These are phyloP conservation scores for Druon quercuslanigerum DNA, from an alignment of 1,140 invertebrate species.

Conservation along the genomic window DNA sequence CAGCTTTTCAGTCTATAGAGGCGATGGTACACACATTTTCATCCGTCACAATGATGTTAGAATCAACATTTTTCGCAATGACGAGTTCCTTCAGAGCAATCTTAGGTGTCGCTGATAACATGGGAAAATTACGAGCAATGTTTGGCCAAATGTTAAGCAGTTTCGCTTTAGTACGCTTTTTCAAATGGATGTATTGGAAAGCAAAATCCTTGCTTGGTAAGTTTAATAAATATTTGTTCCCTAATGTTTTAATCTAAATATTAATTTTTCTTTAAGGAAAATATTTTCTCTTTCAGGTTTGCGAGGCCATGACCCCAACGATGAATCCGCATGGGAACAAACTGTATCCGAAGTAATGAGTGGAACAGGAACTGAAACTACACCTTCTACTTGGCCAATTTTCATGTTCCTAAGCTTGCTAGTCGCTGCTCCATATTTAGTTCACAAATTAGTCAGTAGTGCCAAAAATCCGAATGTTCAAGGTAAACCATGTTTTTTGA, in stretches of 20 bases:
- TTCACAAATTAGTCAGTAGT: constrained; percentile 87
- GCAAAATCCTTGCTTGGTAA: constrained; percentile 82
- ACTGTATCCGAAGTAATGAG: constrained; percentile 62
- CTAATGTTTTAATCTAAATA: constrained; percentile 34
- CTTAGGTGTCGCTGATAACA: constrained; percentile 95
- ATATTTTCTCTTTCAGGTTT: constrained; percentile 60
- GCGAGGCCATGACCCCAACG: constrained; percentile 73
- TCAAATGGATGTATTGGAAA: constrained; percentile 88
- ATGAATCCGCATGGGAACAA: constrained; percentile 68
- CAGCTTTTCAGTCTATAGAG: constrained; percentile 96
- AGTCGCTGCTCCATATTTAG: constrained; percentile 92
- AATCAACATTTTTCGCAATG: constrained; percentile 96
- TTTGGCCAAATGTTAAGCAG: constrained; percentile 90
- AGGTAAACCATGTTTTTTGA: constrained; percentile 67
- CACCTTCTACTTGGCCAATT: constrained; percentile 81
- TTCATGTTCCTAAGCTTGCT: constrained; percentile 91
- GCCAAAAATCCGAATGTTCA: constrained; percentile 64
- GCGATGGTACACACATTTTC: constrained; percentile 93
- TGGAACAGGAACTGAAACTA: constrained; percentile 63
- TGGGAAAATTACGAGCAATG: constrained; percentile 87
- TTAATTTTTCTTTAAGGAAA: constrained; percentile 52
- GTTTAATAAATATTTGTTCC: constrained; percentile 49
- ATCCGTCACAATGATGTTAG: constrained; percentile 96
- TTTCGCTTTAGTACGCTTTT: constrained; percentile 85
- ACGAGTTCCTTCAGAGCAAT: constrained; percentile 96